phyloP scores from a whole-genome alignment of 2,888 invertebrate genomes.

The Pasiphila rectangulata region DNA sequence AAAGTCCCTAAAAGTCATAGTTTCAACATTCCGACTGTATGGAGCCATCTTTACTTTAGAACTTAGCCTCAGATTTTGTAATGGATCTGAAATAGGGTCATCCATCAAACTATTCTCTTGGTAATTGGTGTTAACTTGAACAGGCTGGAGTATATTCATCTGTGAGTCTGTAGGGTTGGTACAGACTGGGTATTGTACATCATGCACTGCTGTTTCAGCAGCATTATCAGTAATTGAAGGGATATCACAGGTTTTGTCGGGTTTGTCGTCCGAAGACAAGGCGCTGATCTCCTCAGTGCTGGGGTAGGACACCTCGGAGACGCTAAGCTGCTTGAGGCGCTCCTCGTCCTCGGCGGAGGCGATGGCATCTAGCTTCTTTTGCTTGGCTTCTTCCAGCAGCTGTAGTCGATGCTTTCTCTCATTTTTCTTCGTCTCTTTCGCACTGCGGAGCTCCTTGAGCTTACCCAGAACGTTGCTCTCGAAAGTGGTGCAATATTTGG shows the following conservation, averaged over 20 bases:
- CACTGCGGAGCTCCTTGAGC: conserved; percentile 85
- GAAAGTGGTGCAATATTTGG: conserved; percentile 84
- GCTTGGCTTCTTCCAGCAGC: conserved; percentile 79
- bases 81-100: conserved; percentile 64
- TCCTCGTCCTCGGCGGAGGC: conserved; percentile 75
- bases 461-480: conserved; percentile 87
- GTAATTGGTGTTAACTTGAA: conserved; percentile 62
- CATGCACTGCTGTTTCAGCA: conserved; percentile 39
- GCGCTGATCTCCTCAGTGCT: conserved; percentile 82
- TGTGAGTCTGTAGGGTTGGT: conserved; percentile 51
- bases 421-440: conserved; percentile 82
- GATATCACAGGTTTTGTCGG: conserved; percentile 61
- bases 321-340: conserved; percentile 78
- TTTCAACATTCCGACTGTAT: conserved; percentile 65
- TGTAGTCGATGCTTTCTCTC: conserved; percentile 82
- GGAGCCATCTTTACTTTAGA: conserved; percentile 57
- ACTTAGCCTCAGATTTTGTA: conserved; percentile 60
- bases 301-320: conserved; percentile 82
- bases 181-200: conserved; percentile 43
- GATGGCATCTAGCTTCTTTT: conserved; percentile 76
- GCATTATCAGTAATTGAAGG: conserved; percentile 47
- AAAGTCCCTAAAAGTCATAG: conserved; percentile 87
- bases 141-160: conserved; percentile 68
- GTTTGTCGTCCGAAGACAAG: conserved; percentile 74
- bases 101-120: conserved; percentile 63